phyloP scores from a whole-genome alignment of 1,140 invertebrate species.

The Temnothorax curvispinosus region DNA sequence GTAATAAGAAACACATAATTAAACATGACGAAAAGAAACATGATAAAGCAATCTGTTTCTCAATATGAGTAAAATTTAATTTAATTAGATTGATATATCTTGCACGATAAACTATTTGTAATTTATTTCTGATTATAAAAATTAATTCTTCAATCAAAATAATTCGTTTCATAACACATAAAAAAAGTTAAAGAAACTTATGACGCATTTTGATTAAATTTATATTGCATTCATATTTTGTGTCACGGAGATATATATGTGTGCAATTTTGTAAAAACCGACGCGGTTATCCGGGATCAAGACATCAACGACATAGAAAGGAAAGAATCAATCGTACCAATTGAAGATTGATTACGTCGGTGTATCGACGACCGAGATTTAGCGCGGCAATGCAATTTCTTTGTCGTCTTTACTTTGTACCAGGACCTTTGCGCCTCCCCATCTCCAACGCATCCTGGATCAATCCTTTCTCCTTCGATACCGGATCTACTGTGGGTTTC shows the following conservation, averaged over 20 bases:
- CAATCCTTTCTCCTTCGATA: slow-evolving; percentile 62
- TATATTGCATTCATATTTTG: neutral
- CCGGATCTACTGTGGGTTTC: slow-evolving; percentile 45
- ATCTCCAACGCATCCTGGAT: slow-evolving; percentile 47
- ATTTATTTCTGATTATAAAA: slow-evolving; percentile 3
- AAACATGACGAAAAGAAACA: neutral
- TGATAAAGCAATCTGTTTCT: neutral
- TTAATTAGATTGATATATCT: neutral
- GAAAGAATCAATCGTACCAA: slow-evolving; percentile 70
- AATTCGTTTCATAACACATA: neutral
- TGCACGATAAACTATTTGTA: neutral
- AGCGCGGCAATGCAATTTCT: slow-evolving; percentile 70
- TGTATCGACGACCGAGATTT: slow-evolving; percentile 68
- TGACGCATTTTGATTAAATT: neutral
- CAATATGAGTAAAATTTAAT: neutral
- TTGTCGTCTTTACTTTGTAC: slow-evolving; percentile 72
- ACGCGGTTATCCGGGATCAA: slow-evolving; percentile 33
- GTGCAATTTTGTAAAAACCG: neutral
- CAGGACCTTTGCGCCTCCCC: slow-evolving; percentile 58
- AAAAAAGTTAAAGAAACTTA: neutral
- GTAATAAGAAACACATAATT: neutral
- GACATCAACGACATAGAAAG: slow-evolving; percentile 28
- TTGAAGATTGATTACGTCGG: slow-evolving; percentile 78
- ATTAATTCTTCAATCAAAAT: neutral
- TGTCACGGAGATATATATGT: neutral